Evolutionary conservation across 2,888 invertebrate species (phyloP), one percentile per base, ranked within the genome.

Genomic region (Andrena bicolor): DNA sequence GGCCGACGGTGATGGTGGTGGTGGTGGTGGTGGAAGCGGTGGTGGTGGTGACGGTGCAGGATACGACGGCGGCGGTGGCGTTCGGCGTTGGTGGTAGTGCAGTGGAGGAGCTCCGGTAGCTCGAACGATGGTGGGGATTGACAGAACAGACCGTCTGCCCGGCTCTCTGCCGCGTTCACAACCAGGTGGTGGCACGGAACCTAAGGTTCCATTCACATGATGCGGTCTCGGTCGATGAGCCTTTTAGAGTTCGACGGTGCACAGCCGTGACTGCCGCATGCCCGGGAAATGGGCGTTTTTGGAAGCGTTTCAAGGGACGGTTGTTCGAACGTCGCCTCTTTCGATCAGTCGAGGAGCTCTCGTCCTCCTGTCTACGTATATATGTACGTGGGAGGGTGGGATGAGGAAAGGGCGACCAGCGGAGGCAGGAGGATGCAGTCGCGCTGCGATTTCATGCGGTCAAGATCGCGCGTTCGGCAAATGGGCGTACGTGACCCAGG

Each of bases 101-200:
- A 75, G 69, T 53, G 68, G 84, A 66, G 82, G 84, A 76, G 82
- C 84, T 70, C 86, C 88, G 83, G 84, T 86, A 81, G 83, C 85
- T 69, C 8, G 23, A 49, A 60, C 51, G 77, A 41, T 84, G 88
- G 89, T 83, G 88, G 89, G 89, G 85, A 85, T 83, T 85, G 88
- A 90, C 88, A 82, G 88, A 84, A 84, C 79, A 78, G 61, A 80
- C 83, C 87, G 87, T 90, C 90, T 88, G 90, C 89, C 86, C 81
- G 86, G 88, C 75, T 83, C 82, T 80, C 83, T 82, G 85, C 68
- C 83, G 82, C 83, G 84, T 87, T 88, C 88, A 85, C 86, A 86
- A 88, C 80, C 82, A 86, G 83, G 64, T 84, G 72, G 76, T 82
- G 80, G 66, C 70, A 58, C 71, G 66, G 58, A 76, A 70, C 84